Percentiles rank a stretch among this genome's conserved stretches.
phyloP scores from a whole-genome alignment of 2,113 vertebrate genomes.

The Chelonoidis abingdonii region DNA sequence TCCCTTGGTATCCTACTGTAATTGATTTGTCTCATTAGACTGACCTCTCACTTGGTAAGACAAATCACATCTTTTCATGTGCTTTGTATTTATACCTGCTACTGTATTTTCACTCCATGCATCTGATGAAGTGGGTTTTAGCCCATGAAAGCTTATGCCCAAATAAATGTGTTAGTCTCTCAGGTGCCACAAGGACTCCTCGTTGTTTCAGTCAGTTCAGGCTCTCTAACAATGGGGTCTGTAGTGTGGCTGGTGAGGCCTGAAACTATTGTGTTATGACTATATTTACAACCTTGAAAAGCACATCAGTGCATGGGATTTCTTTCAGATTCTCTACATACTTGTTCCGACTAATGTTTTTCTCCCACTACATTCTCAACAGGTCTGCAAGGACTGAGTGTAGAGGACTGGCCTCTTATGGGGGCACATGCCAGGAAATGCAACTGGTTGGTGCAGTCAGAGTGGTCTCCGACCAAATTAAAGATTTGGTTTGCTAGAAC shows the following conservation, averaged over 20 bases:
- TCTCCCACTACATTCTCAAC: not conserved
- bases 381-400: not conserved
- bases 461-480: not conserved
- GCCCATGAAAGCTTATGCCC: too few species aligned
- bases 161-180: too few species aligned
- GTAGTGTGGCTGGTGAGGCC: not conserved
- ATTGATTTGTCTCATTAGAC: too few species aligned
- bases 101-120: too few species aligned
- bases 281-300: not conserved
- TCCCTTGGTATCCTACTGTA: too few species aligned
- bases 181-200: too few species aligned
- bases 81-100: too few species aligned
- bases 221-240: not conserved
- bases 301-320: not conserved
- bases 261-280: not conserved
- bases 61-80: too few species aligned
- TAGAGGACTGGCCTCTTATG: not conserved
- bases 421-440: not conserved
- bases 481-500: fast-evolving
- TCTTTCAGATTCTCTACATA: not conserved
- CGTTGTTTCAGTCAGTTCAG: not conserved
- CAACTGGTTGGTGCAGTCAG: not conserved
- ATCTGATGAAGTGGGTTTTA: too few species aligned
- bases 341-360: not conserved
- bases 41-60: too few species aligned